These are phyloP conservation scores for Elysia crispata DNA, from an alignment of 2,888 invertebrate genomes.

Conservation along the genomic window DNA sequence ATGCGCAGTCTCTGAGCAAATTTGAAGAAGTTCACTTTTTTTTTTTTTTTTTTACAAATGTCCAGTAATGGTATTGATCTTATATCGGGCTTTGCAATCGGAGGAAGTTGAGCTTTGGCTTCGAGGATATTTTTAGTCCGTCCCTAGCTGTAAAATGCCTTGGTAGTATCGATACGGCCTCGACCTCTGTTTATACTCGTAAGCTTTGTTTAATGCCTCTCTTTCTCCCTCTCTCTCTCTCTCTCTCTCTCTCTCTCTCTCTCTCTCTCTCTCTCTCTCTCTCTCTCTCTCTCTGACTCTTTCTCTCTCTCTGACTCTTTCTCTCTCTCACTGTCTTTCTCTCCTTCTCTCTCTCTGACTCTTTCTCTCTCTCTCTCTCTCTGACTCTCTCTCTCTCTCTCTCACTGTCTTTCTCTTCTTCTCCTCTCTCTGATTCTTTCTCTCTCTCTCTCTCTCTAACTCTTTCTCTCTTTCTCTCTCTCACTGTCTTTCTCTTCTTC, in stretches of 20 bases:
- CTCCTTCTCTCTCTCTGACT: not conserved
- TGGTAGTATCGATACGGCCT: no score
- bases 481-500: not conserved
- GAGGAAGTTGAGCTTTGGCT: no score
- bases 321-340: not conserved
- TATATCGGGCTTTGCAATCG: no score
- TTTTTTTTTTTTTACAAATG: no score
- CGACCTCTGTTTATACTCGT: no score
- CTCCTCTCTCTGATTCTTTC: not conserved
- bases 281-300: not conserved
- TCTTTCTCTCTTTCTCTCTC: not conserved
- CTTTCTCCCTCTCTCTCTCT: slow-evolving; percentile 12
- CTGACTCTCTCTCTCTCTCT: slow-evolving; percentile 28
- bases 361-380: no score
- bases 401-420: not conserved
- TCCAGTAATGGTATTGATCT: no score
- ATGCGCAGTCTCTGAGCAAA: no score
- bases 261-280: slow-evolving; percentile 32
- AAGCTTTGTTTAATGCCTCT: not conserved
- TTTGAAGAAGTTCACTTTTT: no score
- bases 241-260: slow-evolving; percentile 42
- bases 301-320: no score
- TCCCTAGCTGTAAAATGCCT: no score
- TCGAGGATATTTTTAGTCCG: no score
- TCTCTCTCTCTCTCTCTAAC: slow-evolving; percentile 33